phyloP scores from a whole-genome alignment of 2,113 vertebrate genomes.

The Callaeas wilsoni region DNA sequence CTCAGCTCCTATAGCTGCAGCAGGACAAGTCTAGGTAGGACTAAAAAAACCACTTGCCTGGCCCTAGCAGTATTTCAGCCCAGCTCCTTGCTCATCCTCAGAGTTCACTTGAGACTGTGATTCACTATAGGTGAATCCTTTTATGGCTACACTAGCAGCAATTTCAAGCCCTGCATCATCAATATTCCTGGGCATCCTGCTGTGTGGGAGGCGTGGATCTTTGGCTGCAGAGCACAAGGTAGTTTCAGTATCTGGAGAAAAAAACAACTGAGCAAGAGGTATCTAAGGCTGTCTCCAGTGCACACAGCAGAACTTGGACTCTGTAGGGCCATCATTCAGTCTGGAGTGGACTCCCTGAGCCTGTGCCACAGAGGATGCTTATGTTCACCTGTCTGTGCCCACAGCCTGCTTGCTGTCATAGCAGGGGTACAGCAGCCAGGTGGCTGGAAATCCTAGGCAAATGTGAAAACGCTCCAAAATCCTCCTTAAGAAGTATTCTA shows the following conservation, averaged over 20 bases:
- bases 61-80: not conserved
- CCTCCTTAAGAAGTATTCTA: not conserved
- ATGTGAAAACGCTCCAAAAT: not conserved
- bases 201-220: fast-evolving
- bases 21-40: not conserved
- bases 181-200: not conserved
- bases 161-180: not conserved
- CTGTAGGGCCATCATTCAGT: not conserved
- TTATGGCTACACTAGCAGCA: not conserved
- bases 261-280: not conserved
- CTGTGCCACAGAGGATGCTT: not conserved
- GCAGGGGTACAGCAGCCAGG: not conserved
- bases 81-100: not conserved
- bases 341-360: not conserved
- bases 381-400: fast-evolving
- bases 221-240: not conserved
- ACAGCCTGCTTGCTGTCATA: not conserved
- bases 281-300: not conserved
- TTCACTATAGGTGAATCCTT: not conserved
- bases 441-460: not conserved
- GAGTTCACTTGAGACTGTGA: not conserved
- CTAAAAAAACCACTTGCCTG: not conserved
- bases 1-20: not conserved
- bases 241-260: not conserved
- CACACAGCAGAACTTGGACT: not conserved